phyloP scores from a whole-genome alignment of 2,797 vertebrate species.

The Sebastes iracundus region DNA sequence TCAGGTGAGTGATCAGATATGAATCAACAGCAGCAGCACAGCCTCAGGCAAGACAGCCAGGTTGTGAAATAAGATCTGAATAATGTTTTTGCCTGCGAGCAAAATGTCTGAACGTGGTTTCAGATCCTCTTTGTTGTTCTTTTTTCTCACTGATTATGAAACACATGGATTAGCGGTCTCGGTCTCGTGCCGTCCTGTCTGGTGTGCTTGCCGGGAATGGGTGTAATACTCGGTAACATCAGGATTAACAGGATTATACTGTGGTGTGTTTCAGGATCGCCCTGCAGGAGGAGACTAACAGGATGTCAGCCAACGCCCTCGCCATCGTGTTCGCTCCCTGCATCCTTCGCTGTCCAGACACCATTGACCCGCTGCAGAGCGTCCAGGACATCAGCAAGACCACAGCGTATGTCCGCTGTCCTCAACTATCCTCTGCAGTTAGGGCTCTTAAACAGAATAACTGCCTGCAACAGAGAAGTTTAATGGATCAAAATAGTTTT shows the following conservation, averaged over 20 bases:
- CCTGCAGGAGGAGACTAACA: constrained; percentile 95
- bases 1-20: constrained; percentile 83
- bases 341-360: constrained; percentile 95
- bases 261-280: constrained; percentile 86
- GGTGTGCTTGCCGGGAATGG: not conserved
- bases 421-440: too few relatives aligned
- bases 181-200: not conserved
- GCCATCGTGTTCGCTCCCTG: constrained; percentile 98
- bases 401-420: constrained; percentile 87
- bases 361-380: constrained; percentile 93
- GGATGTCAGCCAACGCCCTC: constrained; percentile 97
- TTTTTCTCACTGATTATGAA: not conserved
- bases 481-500: not conserved
- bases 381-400: constrained; percentile 98
- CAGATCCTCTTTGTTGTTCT: not conserved
- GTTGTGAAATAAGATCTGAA: constrained; percentile 1
- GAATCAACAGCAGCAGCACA: not conserved
- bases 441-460: not conserved
- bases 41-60: not conserved
- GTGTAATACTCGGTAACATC: not conserved
- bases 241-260: constrained; percentile 2
- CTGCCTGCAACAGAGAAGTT: not conserved
- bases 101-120: not conserved
- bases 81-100: not conserved
- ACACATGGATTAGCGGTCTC: not conserved